Evolutionary conservation across 2,797 vertebrate species (phyloP).

Genomic region (Okamejei kenojei): DNA sequence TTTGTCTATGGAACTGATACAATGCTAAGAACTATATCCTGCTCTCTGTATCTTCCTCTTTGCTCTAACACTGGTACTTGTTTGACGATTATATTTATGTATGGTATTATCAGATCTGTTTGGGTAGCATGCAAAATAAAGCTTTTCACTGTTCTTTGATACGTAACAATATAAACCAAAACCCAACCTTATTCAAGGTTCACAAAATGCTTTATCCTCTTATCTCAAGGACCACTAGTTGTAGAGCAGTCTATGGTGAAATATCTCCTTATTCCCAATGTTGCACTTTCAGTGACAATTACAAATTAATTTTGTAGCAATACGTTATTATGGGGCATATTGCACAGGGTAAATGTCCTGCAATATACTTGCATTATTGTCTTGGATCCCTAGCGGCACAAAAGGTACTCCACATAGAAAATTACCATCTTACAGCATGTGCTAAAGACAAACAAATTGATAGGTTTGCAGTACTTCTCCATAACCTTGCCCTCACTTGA

Average conservation of each 20-base stretch:
- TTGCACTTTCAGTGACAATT: background rate
- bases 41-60: too few relatives aligned
- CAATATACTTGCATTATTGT: background rate
- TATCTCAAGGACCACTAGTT: background rate
- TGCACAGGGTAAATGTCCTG: background rate
- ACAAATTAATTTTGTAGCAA: background rate
- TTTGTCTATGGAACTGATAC: too few relatives aligned
- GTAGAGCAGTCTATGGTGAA: background rate
- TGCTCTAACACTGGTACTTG: too few relatives aligned
- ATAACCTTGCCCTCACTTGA: conserved; percentile 61
- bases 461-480: background rate
- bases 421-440: background rate
- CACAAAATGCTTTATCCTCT: background rate
- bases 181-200: background rate
- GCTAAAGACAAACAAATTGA: background rate
- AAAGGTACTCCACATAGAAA: background rate
- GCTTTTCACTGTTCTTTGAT: too few relatives aligned
- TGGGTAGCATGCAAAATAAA: too few relatives aligned
- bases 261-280: background rate
- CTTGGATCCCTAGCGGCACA: background rate
- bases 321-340: background rate
- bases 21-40: too few relatives aligned
- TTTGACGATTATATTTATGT: too few relatives aligned
- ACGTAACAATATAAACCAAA: too few relatives aligned
- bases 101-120: too few relatives aligned